Evolutionary conservation across 2,113 vertebrate species (phyloP), one percentile per base, ranked within the genome.

Genomic region (Tamias sibiricus): DNA sequence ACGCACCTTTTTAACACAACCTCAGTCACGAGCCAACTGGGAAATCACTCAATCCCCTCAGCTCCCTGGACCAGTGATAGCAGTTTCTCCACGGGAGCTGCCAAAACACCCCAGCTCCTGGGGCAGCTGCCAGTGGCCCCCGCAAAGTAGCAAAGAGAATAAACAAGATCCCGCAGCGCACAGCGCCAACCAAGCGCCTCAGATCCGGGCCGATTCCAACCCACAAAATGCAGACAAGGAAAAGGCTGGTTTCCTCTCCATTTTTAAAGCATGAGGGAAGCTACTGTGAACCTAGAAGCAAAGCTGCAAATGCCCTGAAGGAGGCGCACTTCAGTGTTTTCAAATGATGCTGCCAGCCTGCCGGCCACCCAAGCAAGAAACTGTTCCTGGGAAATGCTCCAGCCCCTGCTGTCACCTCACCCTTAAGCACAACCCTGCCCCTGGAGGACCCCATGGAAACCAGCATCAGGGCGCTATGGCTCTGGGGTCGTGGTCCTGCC

Each of bases 321-420:
- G 84, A 49, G 95, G 96, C 93, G 44, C 14, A n/a, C 37, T 96
- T 96, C 83, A 95, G 97, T 95, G 95, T 98, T 98, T 99, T 95
- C 86, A 91, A 97, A 97, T 98, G 93, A 97, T 54, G 97, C 96
- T 96, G 28, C 97, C 97, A 98, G 96, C 97, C 93, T 86, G 87
- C 89, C 59, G 12, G 94, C 97, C 98, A 52, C 88, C 85, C 44
- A 81, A 98, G 98, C 98, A 99, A 98, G 95, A 97, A 98, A 97
- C 89, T 95, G 47, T 49, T 98, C 91, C 95, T 98, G 98, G 98
- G 99, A 99, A 99, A 99, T 98, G 95, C 97, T 97, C 98, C 98
- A 98, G 98, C 88, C 89, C 96, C 81, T 92, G 17, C 12, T 95
- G 79, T 40, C 5, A 0, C 16, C 62, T 49, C 40, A 0, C 32